Evolutionary conservation across 2,797 vertebrate species (phyloP).

Genomic region (Otolemur crassicaudatus): DNA sequence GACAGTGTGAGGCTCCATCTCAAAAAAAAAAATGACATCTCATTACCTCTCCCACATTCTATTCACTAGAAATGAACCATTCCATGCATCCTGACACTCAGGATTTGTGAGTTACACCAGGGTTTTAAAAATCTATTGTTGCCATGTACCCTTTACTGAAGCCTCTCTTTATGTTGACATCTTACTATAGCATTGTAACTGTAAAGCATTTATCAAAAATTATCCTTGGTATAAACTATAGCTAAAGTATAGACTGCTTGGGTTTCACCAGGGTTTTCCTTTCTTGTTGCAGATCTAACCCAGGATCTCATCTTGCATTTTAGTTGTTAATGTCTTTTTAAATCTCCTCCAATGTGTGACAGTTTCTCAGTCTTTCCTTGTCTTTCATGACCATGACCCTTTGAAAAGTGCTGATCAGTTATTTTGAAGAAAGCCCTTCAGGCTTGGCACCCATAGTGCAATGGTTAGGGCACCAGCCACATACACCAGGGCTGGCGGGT

Average conservation of each 20-base stretch:
- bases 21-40: not conserved
- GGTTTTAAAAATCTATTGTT: not conserved
- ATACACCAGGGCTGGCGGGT: too few relatives aligned
- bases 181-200: not conserved
- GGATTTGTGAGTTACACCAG: not conserved
- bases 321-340: not conserved
- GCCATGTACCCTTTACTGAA: not conserved
- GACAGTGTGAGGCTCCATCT: too few relatives aligned
- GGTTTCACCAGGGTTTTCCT: constrained; percentile 16
- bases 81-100: not conserved
- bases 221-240: constrained; percentile 10
- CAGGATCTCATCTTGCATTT: not conserved
- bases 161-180: not conserved
- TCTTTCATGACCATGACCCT: not conserved
- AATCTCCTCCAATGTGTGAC: not conserved
- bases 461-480: too few relatives aligned
- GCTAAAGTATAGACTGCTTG: not conserved
- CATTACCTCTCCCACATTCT: not conserved
- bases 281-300: constrained; percentile 39
- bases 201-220: constrained; percentile 10
- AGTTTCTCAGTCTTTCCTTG: not conserved
- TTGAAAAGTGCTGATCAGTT: constrained; percentile 5
- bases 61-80: not conserved
- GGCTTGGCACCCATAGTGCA: too few relatives aligned
- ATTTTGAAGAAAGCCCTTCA: not conserved